These are phyloP conservation scores for Lophura nycthemera DNA, from an alignment of 2,113 vertebrate genomes.

Conservation along the genomic window DNA sequence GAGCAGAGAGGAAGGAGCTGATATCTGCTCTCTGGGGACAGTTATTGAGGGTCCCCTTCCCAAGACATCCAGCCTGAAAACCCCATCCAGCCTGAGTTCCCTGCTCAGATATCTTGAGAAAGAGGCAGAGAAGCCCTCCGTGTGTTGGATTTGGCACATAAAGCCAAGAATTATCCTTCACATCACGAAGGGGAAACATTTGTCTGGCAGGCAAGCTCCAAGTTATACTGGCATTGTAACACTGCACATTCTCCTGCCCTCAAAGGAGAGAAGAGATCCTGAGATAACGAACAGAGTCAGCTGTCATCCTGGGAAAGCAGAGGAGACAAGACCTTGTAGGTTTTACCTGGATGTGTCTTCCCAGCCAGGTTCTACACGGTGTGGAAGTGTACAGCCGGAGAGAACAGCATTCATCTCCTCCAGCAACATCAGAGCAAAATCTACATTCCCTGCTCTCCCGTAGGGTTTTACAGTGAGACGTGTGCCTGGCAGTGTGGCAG, in stretches of 20 bases:
- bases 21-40: background rate
- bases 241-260: background rate
- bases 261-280: background rate
- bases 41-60: background rate
- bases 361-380: background rate
- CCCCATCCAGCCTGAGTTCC: background rate
- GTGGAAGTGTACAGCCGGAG: background rate
- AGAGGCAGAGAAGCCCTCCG: rapidly evolving
- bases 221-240: background rate
- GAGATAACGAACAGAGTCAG: background rate
- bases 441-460: background rate
- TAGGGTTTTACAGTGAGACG: background rate
- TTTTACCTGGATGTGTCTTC: background rate
- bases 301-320: rapidly evolving
- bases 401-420: background rate
- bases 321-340: background rate
- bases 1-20: background rate
- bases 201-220: background rate
- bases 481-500: background rate
- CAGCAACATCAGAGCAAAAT: background rate
- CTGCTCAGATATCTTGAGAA: background rate
- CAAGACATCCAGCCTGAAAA: background rate
- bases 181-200: background rate
- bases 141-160: rapidly evolving
- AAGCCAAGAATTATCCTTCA: background rate